phyloP scores from a whole-genome alignment of 1,140 invertebrate species.

The Trichonephila clavipes region DNA sequence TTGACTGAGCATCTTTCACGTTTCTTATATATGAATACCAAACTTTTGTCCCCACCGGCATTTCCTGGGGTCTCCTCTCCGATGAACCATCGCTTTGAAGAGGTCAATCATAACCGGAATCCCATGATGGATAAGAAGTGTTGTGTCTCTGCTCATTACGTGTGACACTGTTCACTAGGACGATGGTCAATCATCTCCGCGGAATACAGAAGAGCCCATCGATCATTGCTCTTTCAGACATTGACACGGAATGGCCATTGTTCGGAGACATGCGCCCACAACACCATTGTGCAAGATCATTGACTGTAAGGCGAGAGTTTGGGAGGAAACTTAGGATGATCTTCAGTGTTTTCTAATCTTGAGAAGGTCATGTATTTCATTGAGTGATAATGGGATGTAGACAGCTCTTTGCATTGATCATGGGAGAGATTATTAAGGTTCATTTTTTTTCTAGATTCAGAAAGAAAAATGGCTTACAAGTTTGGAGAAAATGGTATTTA shows the following conservation, averaged over 20 bases:
- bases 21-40: too few relatives aligned
- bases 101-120: background rate
- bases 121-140: background rate
- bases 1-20: too few relatives aligned
- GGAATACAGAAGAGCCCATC: background rate
- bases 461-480: too few relatives aligned
- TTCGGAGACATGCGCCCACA: background rate
- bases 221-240: constrained; percentile 10
- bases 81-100: background rate
- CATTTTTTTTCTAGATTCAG: too few relatives aligned
- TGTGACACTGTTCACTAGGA: background rate
- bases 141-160: background rate
- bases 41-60: too few relatives aligned
- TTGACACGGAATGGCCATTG: background rate
- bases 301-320: background rate
- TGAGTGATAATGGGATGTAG: too few relatives aligned
- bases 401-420: too few relatives aligned
- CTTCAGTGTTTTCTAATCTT: too few relatives aligned
- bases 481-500: too few relatives aligned
- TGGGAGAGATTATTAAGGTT: too few relatives aligned
- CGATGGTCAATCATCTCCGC: background rate
- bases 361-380: too few relatives aligned
- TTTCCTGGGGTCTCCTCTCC: background rate
- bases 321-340: too few relatives aligned
- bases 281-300: background rate